phyloP scores from a whole-genome alignment of 1,140 invertebrate species.

The Ladona fulva region DNA sequence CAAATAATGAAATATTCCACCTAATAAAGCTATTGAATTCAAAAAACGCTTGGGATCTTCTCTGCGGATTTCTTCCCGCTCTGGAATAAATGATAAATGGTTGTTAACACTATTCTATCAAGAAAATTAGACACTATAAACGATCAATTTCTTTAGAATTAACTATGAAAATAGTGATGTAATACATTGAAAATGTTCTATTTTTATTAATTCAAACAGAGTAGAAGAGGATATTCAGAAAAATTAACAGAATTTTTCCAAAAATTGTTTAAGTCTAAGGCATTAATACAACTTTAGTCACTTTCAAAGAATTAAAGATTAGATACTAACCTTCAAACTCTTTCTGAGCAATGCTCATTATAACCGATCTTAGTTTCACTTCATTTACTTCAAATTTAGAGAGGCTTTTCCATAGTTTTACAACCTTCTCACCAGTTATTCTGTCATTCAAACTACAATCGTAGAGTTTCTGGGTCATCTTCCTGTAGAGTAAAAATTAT shows the following conservation, averaged over 20 bases:
- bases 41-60: neutral
- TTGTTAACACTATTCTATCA: no score
- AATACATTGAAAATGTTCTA: no score
- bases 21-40: neutral
- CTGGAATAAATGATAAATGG: neutral
- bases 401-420: neutral
- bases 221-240: no score
- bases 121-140: no score
- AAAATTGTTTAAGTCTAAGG: no score
- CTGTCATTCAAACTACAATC: neutral
- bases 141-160: no score
- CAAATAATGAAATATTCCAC: neutral
- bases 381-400: neutral
- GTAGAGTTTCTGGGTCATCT: neutral
- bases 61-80: neutral
- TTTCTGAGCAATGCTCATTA: neutral
- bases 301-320: no score
- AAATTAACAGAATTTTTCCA: no score
- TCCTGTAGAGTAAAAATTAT: neutral
- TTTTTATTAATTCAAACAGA: no score
- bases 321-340: neutral
- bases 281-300: no score
- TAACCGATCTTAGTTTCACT: neutral
- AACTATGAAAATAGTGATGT: no score
- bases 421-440: neutral